Percentiles rank a stretch among this genome's conserved stretches.
Evolutionary conservation across 2,113 vertebrate species (phyloP).

Genomic region (Apus apus): DNA sequence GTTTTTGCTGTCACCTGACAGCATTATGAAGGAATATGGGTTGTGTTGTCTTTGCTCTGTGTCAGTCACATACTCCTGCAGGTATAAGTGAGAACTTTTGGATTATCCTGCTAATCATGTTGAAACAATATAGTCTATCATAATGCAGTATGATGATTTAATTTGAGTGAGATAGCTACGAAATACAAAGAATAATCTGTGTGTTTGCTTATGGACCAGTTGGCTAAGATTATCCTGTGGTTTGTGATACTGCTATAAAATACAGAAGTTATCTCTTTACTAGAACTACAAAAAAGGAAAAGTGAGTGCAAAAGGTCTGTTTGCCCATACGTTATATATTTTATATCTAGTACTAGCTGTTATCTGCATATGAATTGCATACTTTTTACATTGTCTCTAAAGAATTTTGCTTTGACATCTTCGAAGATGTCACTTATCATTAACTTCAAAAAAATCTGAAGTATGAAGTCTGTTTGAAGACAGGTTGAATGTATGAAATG

Average conservation of each 20-base stretch:
- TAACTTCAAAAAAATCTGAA: background rate
- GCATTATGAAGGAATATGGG: background rate
- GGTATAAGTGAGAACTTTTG: background rate
- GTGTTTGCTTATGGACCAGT: background rate
- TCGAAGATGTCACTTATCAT: background rate
- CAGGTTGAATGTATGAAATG: background rate
- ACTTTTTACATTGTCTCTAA: background rate
- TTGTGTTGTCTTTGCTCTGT: background rate
- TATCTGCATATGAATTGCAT: background rate
- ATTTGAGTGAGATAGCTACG: background rate
- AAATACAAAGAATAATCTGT: background rate
- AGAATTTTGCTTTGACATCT: background rate
- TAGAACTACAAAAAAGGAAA: background rate
- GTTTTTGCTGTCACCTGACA: background rate
- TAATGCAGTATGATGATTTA: background rate
- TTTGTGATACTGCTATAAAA: background rate
- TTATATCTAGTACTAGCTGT: background rate
- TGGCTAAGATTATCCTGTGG: background rate
- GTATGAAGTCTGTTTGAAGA: background rate
- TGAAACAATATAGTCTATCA: background rate
- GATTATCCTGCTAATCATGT: rapidly evolving
- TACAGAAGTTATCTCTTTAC: background rate
- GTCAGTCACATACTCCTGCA: background rate
- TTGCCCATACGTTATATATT: background rate
- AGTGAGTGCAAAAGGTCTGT: background rate